Evolutionary conservation across 2,113 vertebrate genomes (phyloP), one percentile per base, ranked within the genome.

Genomic region (Istiophorus platypterus): DNA sequence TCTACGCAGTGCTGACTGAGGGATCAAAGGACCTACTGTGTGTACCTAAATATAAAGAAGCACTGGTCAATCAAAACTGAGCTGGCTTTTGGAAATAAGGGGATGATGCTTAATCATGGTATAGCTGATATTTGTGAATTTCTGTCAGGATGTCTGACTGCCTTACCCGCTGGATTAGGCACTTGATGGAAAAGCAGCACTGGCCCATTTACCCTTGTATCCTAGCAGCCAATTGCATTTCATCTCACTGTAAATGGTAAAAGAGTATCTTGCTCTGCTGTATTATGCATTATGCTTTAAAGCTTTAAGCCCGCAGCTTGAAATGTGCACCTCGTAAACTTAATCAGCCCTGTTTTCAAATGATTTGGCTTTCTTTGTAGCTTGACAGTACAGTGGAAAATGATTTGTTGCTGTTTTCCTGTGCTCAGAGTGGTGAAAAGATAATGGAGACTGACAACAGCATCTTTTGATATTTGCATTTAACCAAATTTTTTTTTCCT

Each of bases 21-120:
- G 57, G 68, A 87, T 89, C 81, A 88, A 90, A 92, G 68, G 13
- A 74, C 54, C 51, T 26, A 63, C 74, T 77, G 65, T 65, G 54
- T 80, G 76, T 20, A 82, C 75, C 79, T 71, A 82, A 82, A 85
- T 80, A 84, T 88, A 90, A 90, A 86, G 58, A 71, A 47, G 49
- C 63, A 64, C 70, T 41, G 90, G 87, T 87, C 70, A 87, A 79
- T 85, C 73, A 87, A 68, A 85, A 69, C 15, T 74, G 66, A 88
- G 77, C 80, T 82, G 80, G 72, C 79, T 81, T 80, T 86, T 86
- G 63, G 85, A 86, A 89, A 70, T 79, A 76, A 74, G 58, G 12
- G 75, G 71, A 82, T 82, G 63, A 86, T 79, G 68, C 47, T 80
- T 74, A 58, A 62, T 76, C 49, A 65, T 68, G 76, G 26, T 71